Percentiles rank a stretch among this genome's conserved stretches.
Evolutionary conservation across 2,113 vertebrate species (phyloP).

Genomic region (Phasianus colchicus): DNA sequence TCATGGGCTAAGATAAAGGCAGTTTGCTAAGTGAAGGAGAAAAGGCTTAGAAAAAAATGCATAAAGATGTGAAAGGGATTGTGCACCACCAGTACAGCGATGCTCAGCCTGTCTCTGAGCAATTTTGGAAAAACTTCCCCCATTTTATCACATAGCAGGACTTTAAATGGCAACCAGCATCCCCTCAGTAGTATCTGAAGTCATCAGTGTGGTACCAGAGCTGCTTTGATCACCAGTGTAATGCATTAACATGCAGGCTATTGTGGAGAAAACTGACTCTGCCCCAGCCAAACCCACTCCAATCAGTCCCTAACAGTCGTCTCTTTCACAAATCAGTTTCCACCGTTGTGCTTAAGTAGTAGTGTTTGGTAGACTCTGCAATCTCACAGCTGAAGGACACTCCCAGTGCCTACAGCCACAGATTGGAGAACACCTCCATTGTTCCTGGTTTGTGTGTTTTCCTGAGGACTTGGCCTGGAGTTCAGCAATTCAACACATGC

Average conservation of each 20-base stretch:
- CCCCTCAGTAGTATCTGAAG: background rate
- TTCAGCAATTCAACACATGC: background rate
- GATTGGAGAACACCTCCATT: background rate
- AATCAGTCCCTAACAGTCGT: background rate
- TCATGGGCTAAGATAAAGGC: background rate
- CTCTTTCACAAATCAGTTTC: background rate
- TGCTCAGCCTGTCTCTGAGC: background rate
- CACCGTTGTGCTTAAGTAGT: rapidly evolving
- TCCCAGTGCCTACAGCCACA: background rate
- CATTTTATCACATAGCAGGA: background rate
- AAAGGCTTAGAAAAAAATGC: background rate
- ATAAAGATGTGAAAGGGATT: background rate
- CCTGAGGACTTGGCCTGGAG: background rate
- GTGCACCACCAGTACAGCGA: background rate
- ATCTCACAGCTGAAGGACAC: rapidly evolving
- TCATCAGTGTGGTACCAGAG: background rate
- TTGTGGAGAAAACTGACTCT: background rate
- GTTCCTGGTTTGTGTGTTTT: background rate
- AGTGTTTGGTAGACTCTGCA: background rate
- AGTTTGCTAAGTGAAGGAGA: background rate
- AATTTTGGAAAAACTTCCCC: background rate
- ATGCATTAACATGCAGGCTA: background rate
- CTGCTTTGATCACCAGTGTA: background rate
- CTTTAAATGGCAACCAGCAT: background rate
- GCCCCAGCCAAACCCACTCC: background rate